These are phyloP conservation scores for Paragorgia papillata DNA, from an alignment of 92 coral and sea anemone genomes.

Conservation along the genomic window DNA sequence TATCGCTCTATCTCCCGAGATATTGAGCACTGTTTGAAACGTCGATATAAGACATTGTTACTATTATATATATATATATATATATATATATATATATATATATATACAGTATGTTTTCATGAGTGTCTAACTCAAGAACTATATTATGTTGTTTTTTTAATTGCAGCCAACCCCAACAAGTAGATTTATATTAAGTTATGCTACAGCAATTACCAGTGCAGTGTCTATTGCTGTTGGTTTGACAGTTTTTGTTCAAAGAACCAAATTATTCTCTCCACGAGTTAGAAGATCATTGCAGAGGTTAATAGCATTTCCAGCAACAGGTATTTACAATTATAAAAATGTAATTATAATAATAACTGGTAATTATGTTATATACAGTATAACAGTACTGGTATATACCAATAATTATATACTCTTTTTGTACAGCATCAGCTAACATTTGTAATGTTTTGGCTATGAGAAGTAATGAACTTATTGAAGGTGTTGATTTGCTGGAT, in stretches of 20 bases:
- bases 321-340: no score
- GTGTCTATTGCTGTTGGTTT: conserved; percentile 94
- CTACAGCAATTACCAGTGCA: conserved; percentile 96
- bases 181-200: conserved; percentile 82
- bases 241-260: conserved; percentile 75
- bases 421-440: conserved; percentile 85
- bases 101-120: no score
- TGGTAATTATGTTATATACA: not conserved
- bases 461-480: conserved; percentile 91
- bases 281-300: conserved; percentile 75
- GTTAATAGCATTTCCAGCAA: conserved; percentile 95
- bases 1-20: no score
- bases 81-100: no score
- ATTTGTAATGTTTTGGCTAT: conserved; percentile 86
- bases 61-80: no score
- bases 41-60: no score
- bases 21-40: no score
- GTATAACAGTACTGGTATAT: no score
- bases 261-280: conserved; percentile 71
- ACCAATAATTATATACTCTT: no score
- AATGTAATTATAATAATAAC: no score
- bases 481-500: conserved; percentile 93
- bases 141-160: not conserved
- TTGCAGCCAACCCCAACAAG: conserved; percentile 85
- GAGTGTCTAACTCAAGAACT: not conserved